Percentiles rank a stretch among this genome's conserved stretches.
Conservation (phyloP, 2,797 vertebrate species). For the Acridotheres tristis region DNA sequence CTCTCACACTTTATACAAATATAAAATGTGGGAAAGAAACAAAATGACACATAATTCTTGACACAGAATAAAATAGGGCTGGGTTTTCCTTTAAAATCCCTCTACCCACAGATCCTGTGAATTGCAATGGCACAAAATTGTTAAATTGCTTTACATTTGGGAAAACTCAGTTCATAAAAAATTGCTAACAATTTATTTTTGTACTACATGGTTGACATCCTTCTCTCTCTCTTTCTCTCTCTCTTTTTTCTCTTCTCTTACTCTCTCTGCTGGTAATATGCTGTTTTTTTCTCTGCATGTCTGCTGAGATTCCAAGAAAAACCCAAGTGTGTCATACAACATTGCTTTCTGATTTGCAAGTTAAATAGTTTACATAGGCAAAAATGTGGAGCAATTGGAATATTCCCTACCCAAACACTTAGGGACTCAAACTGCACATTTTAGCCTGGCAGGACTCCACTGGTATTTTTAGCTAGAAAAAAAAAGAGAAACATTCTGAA, state of each 20-base stretch:
- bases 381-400: slow-evolving; percentile 66
- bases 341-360: slow-evolving; percentile 69
- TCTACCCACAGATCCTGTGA: slow-evolving; percentile 42
- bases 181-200: slow-evolving; percentile 67
- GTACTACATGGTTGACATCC: slow-evolving; percentile 54
- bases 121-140: slow-evolving; percentile 57
- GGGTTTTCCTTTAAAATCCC: slow-evolving; percentile 58
- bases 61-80: slow-evolving; percentile 31
- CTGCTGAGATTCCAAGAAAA: slow-evolving; percentile 69
- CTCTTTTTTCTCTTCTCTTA: background rate
- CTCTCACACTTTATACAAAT: background rate
- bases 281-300: slow-evolving; percentile 9
- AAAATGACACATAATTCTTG: slow-evolving; percentile 37
- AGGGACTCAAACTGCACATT: slow-evolving; percentile 61
- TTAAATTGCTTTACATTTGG: slow-evolving; percentile 70
- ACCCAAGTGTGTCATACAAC: slow-evolving; percentile 69
- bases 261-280: slow-evolving; percentile 29
- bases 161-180: slow-evolving; percentile 65
- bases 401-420: slow-evolving; percentile 55
- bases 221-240: background rate
- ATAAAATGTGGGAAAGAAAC: background rate
- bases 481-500: slow-evolving; percentile 1
- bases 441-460: slow-evolving; percentile 56
- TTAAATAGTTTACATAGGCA: slow-evolving; percentile 70
- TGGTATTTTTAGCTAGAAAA: slow-evolving; percentile 48